These are phyloP conservation scores for Plecturocebus donacophilus DNA, from an alignment of 2,113 vertebrate genomes.

Conservation along the genomic window DNA sequence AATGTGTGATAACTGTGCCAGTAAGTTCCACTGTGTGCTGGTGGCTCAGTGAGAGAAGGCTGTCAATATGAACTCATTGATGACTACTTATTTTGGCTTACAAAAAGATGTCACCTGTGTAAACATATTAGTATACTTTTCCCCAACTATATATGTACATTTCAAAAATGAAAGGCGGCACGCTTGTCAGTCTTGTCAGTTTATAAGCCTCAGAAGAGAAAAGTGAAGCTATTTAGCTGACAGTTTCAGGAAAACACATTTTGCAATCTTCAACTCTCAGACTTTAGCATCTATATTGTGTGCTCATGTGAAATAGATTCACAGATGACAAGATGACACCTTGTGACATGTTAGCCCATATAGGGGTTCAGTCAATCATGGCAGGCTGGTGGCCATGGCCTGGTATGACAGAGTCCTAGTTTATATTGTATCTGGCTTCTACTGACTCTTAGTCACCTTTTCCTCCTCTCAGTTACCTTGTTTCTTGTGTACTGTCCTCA, in stretches of 20 bases:
- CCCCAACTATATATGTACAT: background rate
- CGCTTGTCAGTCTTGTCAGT: conserved; percentile 49
- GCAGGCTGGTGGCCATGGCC: background rate
- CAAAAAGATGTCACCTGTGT: background rate
- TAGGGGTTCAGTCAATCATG: background rate
- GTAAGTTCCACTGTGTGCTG: background rate
- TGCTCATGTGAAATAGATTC: conserved; percentile 45
- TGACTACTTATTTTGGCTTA: conserved; percentile 24
- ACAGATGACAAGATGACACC: conserved; percentile 29
- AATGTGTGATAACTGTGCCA: background rate
- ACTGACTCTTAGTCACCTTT: background rate
- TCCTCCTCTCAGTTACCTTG: background rate
- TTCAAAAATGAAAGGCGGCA: conserved; percentile 38
- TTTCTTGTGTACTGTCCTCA: background rate
- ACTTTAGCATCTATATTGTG: background rate
- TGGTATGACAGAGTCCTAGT: background rate
- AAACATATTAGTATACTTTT: conserved; percentile 27
- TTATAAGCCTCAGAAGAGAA: conserved; percentile 43
- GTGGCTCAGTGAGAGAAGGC: background rate
- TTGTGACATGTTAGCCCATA: background rate
- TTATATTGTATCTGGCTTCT: background rate
- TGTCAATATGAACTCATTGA: background rate
- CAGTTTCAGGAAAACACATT: conserved; percentile 54
- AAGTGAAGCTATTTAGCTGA: conserved; percentile 55
- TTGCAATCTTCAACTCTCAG: conserved; percentile 37